These are phyloP conservation scores for Lathronympha strigana DNA, from an alignment of 2,888 invertebrate genomes.

Conservation along the genomic window DNA sequence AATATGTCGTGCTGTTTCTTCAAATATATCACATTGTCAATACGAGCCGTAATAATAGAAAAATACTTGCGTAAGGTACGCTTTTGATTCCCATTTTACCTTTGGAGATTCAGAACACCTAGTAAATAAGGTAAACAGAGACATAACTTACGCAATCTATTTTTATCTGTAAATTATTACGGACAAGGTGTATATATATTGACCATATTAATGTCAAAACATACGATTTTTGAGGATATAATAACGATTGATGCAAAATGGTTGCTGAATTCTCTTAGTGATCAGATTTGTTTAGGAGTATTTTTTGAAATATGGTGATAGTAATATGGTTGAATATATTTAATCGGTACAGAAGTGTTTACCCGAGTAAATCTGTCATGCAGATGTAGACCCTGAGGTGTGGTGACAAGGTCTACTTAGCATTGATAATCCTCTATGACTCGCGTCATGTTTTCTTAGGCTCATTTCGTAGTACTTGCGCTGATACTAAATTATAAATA, in stretches of 20 bases:
- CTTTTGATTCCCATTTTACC: background rate
- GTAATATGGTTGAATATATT: slow-evolving; percentile 30
- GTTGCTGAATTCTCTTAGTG: background rate
- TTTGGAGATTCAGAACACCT: background rate
- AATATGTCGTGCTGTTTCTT: slow-evolving; percentile 12
- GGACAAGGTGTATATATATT: slow-evolving; percentile 17
- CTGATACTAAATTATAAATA: slow-evolving; percentile 48
- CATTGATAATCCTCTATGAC: slow-evolving; percentile 44
- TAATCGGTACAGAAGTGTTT: slow-evolving; percentile 32
- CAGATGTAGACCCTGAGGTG: slow-evolving; percentile 41
- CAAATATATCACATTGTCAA: slow-evolving; percentile 10
- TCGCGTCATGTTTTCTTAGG: slow-evolving; percentile 45
- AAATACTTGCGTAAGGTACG: background rate
- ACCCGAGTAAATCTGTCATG: slow-evolving; percentile 40
- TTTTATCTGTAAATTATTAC: slow-evolving; percentile 18
- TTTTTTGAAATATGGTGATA: background rate
- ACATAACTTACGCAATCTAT: slow-evolving; percentile 9
- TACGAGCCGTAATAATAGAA: slow-evolving; percentile 5
- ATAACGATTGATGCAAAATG: background rate
- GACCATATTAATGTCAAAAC: slow-evolving; percentile 16
- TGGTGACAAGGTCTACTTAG: slow-evolving; percentile 41
- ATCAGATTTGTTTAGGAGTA: background rate
- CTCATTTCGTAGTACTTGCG: slow-evolving; percentile 56
- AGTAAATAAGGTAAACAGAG: background rate
- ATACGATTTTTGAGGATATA: background rate